These are phyloP conservation scores for Automeris io DNA, from an alignment of 2,888 invertebrate genomes.

Conservation along the genomic window DNA sequence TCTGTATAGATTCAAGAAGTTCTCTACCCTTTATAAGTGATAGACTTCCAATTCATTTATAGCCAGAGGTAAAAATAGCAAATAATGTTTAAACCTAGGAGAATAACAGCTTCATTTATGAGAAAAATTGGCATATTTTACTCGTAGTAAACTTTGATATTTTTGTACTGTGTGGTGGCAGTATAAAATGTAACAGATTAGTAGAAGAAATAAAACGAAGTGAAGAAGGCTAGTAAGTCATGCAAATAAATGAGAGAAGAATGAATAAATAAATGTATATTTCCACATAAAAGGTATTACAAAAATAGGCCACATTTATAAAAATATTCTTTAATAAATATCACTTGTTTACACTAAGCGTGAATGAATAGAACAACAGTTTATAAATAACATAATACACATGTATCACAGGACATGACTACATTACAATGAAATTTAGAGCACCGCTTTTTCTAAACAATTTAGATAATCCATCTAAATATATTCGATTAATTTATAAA, in stretches of 20 bases:
- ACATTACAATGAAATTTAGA: not conserved
- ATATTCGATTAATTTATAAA: no score
- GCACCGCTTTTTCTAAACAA: not conserved
- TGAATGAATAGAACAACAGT: not conserved
- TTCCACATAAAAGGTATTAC: constrained; percentile 35
- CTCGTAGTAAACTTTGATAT: no score
- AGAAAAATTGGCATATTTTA: no score
- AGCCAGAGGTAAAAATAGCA: no score
- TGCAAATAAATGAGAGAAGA: constrained; percentile 26
- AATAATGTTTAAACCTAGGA: no score
- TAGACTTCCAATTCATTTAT: no score
- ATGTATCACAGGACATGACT: not conserved
- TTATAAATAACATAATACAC: not conserved
- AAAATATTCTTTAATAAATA: constrained; percentile 28
- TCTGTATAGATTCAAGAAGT: no score
- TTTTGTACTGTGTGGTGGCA: no score
- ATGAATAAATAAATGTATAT: constrained; percentile 34
- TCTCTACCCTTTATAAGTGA: no score
- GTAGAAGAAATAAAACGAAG: constrained; percentile 6
- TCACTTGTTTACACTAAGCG: constrained; percentile 1
- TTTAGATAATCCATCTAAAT: constrained; percentile 1
- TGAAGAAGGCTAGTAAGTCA: constrained; percentile 12
- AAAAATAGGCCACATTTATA: constrained; percentile 45
- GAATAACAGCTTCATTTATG: no score
- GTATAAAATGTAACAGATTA: not conserved